These are phyloP conservation scores for Drosophila ohnishii DNA, from an alignment of 1,140 invertebrate species.

Conservation along the genomic window DNA sequence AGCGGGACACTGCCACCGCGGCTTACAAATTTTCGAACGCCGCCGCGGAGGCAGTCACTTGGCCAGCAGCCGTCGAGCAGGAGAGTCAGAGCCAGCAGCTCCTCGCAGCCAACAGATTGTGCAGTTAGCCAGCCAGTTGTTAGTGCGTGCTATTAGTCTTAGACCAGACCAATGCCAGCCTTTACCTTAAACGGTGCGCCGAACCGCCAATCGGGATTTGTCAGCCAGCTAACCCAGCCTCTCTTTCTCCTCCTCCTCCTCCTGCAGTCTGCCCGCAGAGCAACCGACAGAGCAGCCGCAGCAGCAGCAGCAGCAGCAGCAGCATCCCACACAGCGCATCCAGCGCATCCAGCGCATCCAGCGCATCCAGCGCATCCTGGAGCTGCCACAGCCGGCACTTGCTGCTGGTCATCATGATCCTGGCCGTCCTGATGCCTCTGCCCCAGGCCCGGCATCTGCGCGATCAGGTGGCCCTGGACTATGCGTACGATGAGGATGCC, in stretches of 20 bases:
- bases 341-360: conserved; percentile 7
- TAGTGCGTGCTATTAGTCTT: conserved; percentile 14
- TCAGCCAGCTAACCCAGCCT: conserved; percentile 5
- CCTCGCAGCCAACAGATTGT: conserved; percentile 6
- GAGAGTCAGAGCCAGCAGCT: conserved; percentile 22
- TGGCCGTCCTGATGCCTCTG: conserved; percentile 40
- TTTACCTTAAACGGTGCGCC: conserved; percentile 50
- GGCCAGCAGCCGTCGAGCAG: conserved; percentile 44
- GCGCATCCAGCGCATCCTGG: conserved; percentile 7
- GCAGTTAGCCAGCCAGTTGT: conserved; percentile 8
- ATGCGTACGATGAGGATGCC: conserved; percentile 42
- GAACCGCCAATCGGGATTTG: conserved; percentile 2
- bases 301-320: neutral
- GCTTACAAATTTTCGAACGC: conserved; percentile 35
- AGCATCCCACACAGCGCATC: conserved; percentile 3
- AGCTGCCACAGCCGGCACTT: conserved; percentile 25
- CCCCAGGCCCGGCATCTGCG: conserved; percentile 58
- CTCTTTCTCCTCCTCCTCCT: neutral
- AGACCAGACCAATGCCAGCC: conserved; percentile 42
- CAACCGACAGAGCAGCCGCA: conserved; percentile 2
- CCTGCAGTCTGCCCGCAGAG: conserved; percentile 50
- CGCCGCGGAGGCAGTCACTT: conserved; percentile 47
- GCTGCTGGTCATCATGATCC: conserved; percentile 40
- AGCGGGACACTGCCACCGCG: conserved; percentile 9
- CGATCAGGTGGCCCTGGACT: conserved; percentile 46